A percentile compares a stretch with the other conserved stretches of the same genome.
phyloP scores from a whole-genome alignment of 2,888 invertebrate genomes.

The Noctua janthe region DNA sequence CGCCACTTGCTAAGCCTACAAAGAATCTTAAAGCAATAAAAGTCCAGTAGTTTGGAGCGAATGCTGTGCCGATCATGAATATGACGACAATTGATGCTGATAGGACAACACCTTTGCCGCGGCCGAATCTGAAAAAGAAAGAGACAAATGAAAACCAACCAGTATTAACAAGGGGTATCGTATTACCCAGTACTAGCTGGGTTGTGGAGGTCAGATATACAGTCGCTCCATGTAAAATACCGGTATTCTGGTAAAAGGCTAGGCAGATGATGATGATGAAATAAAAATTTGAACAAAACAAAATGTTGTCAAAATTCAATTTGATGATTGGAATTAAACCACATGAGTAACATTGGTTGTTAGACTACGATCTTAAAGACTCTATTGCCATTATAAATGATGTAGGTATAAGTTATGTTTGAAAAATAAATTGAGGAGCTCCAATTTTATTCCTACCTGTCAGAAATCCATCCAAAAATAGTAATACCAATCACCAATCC shows the following conservation, averaged over 20 bases:
- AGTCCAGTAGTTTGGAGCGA: constrained; percentile 89
- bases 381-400: neutral
- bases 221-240: too few species aligned
- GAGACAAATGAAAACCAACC: neutral
- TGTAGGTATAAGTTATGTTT: neutral
- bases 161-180: neutral
- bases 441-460: constrained; percentile 77
- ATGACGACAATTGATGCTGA: constrained; percentile 92
- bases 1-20: constrained; percentile 93
- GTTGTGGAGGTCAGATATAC: too few species aligned
- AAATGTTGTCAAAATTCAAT: neutral
- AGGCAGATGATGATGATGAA: neutral
- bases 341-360: neutral
- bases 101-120: constrained; percentile 91
- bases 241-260: too few species aligned
- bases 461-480: constrained; percentile 80
- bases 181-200: neutral
- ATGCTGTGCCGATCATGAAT: constrained; percentile 91
- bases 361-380: neutral
- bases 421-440: neutral
- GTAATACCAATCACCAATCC: constrained; percentile 75
- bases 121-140: constrained; percentile 75
- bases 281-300: neutral
- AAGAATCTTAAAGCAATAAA: constrained; percentile 92
- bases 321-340: neutral